Evolutionary conservation across 2,113 vertebrate genomes (phyloP), one percentile per base, ranked within the genome.

Genomic region (Pseudorectes ferrugineus): DNA sequence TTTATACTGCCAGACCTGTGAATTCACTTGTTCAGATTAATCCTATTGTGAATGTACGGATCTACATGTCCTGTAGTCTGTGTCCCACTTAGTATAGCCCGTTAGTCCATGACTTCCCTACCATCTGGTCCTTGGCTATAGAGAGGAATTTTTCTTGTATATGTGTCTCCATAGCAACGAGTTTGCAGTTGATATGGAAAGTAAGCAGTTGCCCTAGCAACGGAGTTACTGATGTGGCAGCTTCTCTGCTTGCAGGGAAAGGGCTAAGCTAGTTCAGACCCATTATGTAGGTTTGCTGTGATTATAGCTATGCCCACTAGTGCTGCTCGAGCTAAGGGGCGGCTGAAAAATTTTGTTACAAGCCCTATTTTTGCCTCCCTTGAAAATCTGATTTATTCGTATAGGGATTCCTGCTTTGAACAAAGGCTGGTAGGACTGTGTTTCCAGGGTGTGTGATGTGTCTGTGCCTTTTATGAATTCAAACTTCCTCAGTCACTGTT

Each of bases 111-210:
- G 98, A 97, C 97, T 98, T 98, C 97, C 95, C 98, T 98, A 98
- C 98, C 98, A 99, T 99, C 98, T 98, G 98, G 98, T 98, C 98
- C 98, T 98, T 98, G 98, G 98, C 98, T 98, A 96, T 98, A 93
- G 98, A 97, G 98, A 98, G 96, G 98, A 98, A 98, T 99, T 98
- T 98, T 98, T 99, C 98, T 98, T 99, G 99, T 99, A 98, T 99
- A 99, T 97, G 98, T 97, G 98, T 99, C 98, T 97, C 99, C 98
- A 98, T 99, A 98, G 98, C 98, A 99, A 99, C 98, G 89, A 96
- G 98, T 98, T 98, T 98, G 98, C 98, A 98, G 98, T 99, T 99
- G 98, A 98, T 99, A 98, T 98, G 98, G 98, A 99, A 99, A 99
- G 98, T 98, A 99, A 99, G 98, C 98, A 98, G 99, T 99, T 99